Base-by-base conservation (phyloP, 2,888 invertebrate genomes). In the Ischnura elegans region DNA sequence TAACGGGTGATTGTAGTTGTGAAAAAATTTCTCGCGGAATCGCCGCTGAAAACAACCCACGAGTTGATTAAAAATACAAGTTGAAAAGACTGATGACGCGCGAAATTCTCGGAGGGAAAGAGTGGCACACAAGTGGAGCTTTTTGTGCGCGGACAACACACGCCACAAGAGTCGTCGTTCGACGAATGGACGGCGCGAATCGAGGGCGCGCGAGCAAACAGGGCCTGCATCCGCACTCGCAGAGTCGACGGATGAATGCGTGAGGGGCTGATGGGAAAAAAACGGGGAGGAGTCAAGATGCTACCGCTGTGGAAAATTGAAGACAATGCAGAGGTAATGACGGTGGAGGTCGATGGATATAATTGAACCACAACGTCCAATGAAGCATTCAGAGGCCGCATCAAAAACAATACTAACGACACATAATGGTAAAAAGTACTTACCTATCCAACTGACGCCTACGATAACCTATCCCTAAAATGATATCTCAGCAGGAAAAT, bases 61-160 rank as follows among this genome's bases (percentile, higher is more conserved):
- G 76, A 76, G 76, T 76, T 76, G 76, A 76, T 76, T 76, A 76
- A 76, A 61, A 76, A 76, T 76, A 36, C 76, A 76, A 29, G 76
- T 36, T 76, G 76, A 76, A 76, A 76, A 76, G 76, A 76, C 76
- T 76, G 36, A 8, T 76, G 13, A 76, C 4, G 76, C 76, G 76
- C 29, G 76, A 76, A 76, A 76, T 76, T n/a, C 29, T 10, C 76
- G 2, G 36, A 76, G n/a, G n/a, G n/a, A n/a, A n/a, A 3, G 25
- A 76, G 76, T 36, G n/a, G n/a, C 29, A 10, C 8, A 76, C 5
- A 29, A 76, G n/a, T 36, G n/a, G 25, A 36, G 16, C n/a, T 76
- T 76, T 76, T 76, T 76, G 76, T 36, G 36, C 76, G 76, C 6
- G 76, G 36, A 29, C 76, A 76, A 76, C 76, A 2, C n/a, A 29